Evolutionary conservation across 64 coral and sea anemone genomes (phyloP).

Genomic region (Astreopora myriophthalma): DNA sequence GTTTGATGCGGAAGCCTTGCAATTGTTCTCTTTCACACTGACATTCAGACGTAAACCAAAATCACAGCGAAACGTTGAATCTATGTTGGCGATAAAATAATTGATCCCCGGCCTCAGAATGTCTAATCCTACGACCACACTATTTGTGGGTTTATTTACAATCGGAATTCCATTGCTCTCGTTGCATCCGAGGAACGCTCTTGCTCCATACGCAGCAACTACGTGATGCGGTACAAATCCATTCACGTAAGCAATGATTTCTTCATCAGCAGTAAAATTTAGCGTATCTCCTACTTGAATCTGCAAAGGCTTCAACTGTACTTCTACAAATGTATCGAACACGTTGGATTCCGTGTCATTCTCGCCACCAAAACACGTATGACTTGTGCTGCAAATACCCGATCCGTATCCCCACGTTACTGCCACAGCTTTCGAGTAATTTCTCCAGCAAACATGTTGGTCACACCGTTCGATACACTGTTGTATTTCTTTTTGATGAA

Average conservation of each 20-base stretch:
- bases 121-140: slow-evolving; percentile 60
- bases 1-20: neutral
- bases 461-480: slow-evolving; percentile 75
- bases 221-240: slow-evolving; percentile 85
- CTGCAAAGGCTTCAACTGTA: slow-evolving; percentile 88
- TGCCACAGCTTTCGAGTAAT: slow-evolving; percentile 39
- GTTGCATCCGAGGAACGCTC: slow-evolving; percentile 78
- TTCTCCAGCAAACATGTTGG: slow-evolving; percentile 86
- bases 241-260: slow-evolving; percentile 63
- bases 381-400: slow-evolving; percentile 83
- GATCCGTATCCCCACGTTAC: slow-evolving; percentile 90
- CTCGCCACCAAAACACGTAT: slow-evolving; percentile 85
- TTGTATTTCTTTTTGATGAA: slow-evolving; percentile 65
- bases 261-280: slow-evolving; percentile 90
- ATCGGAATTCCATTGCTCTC: slow-evolving; percentile 80
- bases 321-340: slow-evolving; percentile 82
- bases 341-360: slow-evolving; percentile 48
- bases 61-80: slow-evolving; percentile 72
- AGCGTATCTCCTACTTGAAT: slow-evolving; percentile 90
- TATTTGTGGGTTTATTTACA: slow-evolving; percentile 48
- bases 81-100: slow-evolving; percentile 89
- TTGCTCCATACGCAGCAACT: slow-evolving; percentile 44
- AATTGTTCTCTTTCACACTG: slow-evolving; percentile 75
- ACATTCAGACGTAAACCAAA: slow-evolving; percentile 86
- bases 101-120: slow-evolving; percentile 71